Conservation (phyloP, 1,140 invertebrate species). For the Batillaria attramentaria region DNA sequence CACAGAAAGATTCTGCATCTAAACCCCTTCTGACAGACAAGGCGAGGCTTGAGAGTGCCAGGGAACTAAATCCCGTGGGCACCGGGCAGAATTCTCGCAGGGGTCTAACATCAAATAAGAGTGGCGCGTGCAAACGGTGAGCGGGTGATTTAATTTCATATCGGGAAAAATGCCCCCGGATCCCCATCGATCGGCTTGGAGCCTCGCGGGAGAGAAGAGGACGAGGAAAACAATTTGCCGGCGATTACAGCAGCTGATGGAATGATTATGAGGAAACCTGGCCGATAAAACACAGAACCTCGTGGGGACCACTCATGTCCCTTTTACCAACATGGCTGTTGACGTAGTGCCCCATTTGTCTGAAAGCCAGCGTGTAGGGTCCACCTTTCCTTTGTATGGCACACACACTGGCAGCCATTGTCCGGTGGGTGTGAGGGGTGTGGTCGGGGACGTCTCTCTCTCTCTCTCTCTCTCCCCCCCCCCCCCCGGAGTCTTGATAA, state of each 20-base stretch:
- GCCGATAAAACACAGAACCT: no score
- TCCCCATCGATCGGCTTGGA: background rate
- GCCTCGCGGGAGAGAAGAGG: slow-evolving; percentile 17
- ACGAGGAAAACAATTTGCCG: slow-evolving; percentile 20
- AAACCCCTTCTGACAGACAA: background rate
- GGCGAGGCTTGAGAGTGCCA: background rate
- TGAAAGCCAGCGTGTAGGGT: background rate
- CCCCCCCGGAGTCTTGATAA: no score
- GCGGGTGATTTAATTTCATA: slow-evolving; percentile 19
- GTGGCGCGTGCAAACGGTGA: background rate
- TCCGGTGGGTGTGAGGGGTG: background rate
- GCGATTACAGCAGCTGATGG: slow-evolving; percentile 16
- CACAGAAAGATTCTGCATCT: background rate
- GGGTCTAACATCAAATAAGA: slow-evolving; percentile 26
- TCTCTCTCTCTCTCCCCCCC: no score
- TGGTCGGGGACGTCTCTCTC: background rate
- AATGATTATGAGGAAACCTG: background rate
- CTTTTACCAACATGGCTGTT: background rate
- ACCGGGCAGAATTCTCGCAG: background rate
- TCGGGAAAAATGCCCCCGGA: background rate
- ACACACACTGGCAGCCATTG: background rate
- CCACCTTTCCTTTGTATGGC: background rate
- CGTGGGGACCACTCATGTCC: background rate
- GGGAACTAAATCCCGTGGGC: background rate
- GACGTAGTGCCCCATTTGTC: background rate